Evolutionary conservation across 2,113 vertebrate species (phyloP).

Genomic region (Leptodactylus fuscus): DNA sequence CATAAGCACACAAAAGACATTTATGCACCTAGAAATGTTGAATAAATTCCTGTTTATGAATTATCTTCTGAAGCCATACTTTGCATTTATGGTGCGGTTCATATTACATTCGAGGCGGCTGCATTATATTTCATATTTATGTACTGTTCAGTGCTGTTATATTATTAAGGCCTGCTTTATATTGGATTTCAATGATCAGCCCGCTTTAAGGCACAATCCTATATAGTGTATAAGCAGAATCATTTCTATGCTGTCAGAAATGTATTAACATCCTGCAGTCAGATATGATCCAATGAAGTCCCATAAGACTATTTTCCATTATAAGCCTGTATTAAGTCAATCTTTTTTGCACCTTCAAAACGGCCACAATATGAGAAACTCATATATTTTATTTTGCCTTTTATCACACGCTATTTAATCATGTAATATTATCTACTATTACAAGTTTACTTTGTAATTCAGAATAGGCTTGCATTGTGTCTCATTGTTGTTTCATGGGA

Average conservation of each 20-base stretch:
- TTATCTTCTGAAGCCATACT: not conserved
- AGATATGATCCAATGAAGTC: constrained; percentile 10
- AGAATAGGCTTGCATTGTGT: constrained; percentile 44
- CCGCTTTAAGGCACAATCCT: not conserved
- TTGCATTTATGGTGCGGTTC: not conserved
- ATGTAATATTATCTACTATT: constrained; percentile 49
- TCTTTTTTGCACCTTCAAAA: constrained; percentile 20
- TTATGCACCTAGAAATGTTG: no score
- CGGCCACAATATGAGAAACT: not conserved
- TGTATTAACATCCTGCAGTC: constrained; percentile 7
- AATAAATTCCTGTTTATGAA: not conserved
- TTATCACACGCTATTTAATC: constrained; percentile 49
- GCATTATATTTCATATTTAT: no score
- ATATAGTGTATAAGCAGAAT: not conserved
- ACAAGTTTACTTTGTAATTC: constrained; percentile 57
- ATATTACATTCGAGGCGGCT: no score
- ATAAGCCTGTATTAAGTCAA: constrained; percentile 11
- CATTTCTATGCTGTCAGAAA: constrained; percentile 16
- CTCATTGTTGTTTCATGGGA: constrained; percentile 34
- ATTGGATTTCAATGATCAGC: constrained; percentile 13
- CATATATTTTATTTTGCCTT: constrained; percentile 45
- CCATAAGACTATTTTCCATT: constrained; percentile 24
- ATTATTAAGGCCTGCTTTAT: not conserved
- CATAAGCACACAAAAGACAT: not conserved
- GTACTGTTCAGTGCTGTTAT: not conserved